These are phyloP conservation scores for Polydrusus cervinus DNA, from an alignment of 2,888 invertebrate species.

Conservation along the genomic window DNA sequence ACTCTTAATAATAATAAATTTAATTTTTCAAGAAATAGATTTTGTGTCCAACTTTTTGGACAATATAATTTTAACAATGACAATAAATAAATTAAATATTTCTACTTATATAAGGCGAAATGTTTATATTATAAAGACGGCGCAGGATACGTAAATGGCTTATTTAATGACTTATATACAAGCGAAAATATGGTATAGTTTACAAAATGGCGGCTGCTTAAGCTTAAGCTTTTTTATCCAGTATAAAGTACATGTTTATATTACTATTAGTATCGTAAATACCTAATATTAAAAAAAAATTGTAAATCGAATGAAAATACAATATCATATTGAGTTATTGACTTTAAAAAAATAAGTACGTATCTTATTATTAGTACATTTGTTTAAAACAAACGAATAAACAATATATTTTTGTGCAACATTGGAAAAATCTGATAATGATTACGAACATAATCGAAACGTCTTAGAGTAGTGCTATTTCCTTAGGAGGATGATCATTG, in stretches of 20 bases:
- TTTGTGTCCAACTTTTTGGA: too few species aligned
- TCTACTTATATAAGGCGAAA: neutral
- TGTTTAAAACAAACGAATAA: too few species aligned
- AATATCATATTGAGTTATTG: neutral
- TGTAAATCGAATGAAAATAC: too few species aligned
- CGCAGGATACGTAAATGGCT: neutral
- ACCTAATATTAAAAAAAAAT: neutral
- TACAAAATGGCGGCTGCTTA: conserved; percentile 5
- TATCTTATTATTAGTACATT: too few species aligned
- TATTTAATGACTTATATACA: conserved; percentile 12
- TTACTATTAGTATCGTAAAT: neutral
- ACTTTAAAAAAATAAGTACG: too few species aligned
- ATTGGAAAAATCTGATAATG: conserved; percentile 3
- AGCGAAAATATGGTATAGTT: neutral
- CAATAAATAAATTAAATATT: too few species aligned
- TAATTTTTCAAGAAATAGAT: too few species aligned
- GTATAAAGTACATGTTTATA: neutral
- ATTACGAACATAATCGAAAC: neutral
- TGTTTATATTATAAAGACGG: neutral
- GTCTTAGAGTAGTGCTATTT: conserved; percentile 66
- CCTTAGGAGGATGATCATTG: conserved; percentile 79
- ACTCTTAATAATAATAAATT: too few species aligned
- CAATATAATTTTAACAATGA: too few species aligned
- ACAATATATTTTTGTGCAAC: conserved; percentile 2
- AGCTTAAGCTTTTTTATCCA: neutral